Evolutionary conservation across 2,797 vertebrate species (phyloP).

Genomic region (Parauchenoglanis punctatus): DNA sequence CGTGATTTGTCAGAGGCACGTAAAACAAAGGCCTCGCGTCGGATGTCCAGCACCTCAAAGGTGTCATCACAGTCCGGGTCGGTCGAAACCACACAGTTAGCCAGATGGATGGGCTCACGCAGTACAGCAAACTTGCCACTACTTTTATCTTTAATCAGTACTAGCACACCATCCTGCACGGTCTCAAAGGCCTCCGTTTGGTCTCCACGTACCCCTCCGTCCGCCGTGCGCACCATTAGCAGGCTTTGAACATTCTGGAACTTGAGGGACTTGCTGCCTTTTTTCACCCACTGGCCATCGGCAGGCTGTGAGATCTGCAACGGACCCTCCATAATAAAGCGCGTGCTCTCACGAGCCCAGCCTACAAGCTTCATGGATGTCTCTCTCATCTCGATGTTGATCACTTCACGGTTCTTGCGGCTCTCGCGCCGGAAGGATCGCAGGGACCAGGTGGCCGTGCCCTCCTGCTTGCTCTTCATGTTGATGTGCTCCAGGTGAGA

Average conservation of each 20-base stretch:
- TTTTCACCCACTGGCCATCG: slow-evolving; percentile 89
- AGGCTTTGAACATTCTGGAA: slow-evolving; percentile 91
- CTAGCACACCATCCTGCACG: slow-evolving; percentile 84
- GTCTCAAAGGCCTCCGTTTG: slow-evolving; percentile 69
- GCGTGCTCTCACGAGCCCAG: slow-evolving; percentile 85
- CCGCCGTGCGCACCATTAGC: slow-evolving; percentile 81
- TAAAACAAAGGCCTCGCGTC: slow-evolving; percentile 88
- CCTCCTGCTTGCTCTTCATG: slow-evolving; percentile 92
- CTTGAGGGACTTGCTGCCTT: slow-evolving; percentile 88
- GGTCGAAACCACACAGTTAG: slow-evolving; percentile 87
- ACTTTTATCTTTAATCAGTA: slow-evolving; percentile 91
- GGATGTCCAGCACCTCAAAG: slow-evolving; percentile 90
- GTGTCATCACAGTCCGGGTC: slow-evolving; percentile 88
- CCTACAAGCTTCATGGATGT: slow-evolving; percentile 87
- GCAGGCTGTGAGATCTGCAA: slow-evolving; percentile 88
- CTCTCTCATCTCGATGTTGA: slow-evolving; percentile 90
- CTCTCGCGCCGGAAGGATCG: slow-evolving; percentile 90
- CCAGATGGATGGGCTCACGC: slow-evolving; percentile 86
- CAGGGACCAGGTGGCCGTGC: slow-evolving; percentile 85
- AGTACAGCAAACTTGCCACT: slow-evolving; percentile 88
- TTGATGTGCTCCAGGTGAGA: slow-evolving; percentile 95
- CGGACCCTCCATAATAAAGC: slow-evolving; percentile 89
- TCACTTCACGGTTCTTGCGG: slow-evolving; percentile 88
- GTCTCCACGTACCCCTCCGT: slow-evolving; percentile 61
- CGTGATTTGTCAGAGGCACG: slow-evolving; percentile 84